Evolutionary conservation across 2,888 invertebrate species (phyloP), one percentile per base, ranked within the genome.

Genomic region (Choreutis nemorana): DNA sequence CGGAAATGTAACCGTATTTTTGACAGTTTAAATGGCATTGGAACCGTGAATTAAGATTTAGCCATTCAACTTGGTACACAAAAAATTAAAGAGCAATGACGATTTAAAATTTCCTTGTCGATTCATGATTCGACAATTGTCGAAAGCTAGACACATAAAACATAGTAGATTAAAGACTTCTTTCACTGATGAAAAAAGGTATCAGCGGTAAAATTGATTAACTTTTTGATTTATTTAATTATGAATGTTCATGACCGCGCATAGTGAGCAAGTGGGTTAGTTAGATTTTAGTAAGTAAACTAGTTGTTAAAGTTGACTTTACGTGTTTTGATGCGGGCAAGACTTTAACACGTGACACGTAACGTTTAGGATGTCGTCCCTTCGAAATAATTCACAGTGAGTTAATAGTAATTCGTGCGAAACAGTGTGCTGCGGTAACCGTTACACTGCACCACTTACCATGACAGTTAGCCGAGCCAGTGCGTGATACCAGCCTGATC

Each of bases 391-490:
- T n/a, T n/a, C n/a, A n/a, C n/a, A n/a, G n/a, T n/a, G n/a, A n/a
- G n/a, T n/a, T n/a, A n/a, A n/a, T n/a, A n/a, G n/a, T n/a, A n/a
- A 53, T 43, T 64, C 65, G 63, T 62, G 65, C 66, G 65, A 56
- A 54, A 51, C 63, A 44, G 43, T 35, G 43, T 49, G 49, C 49
- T 48, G 45, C 46, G 44, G 49, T 61, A 54, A 65, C 65, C 67
- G 67, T 68, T 68, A 68, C 53, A 45, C 53, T 64, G 61, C 62
- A 64, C 62, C 58, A 67, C 50, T 67, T 64, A 48, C 39, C 39
- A 41, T 51, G 54, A 61, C 63, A 58, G 63, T 63, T 64, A 62
- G 44, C 28, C 24, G 26, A 23, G 29, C 25, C n/a, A n/a, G n/a
- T n/a, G n/a, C n/a, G n/a, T n/a, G n/a, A n/a, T n/a, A n/a, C n/a